phyloP scores from a whole-genome alignment of 1,140 invertebrate genomes.

The Ceratina japonica region DNA sequence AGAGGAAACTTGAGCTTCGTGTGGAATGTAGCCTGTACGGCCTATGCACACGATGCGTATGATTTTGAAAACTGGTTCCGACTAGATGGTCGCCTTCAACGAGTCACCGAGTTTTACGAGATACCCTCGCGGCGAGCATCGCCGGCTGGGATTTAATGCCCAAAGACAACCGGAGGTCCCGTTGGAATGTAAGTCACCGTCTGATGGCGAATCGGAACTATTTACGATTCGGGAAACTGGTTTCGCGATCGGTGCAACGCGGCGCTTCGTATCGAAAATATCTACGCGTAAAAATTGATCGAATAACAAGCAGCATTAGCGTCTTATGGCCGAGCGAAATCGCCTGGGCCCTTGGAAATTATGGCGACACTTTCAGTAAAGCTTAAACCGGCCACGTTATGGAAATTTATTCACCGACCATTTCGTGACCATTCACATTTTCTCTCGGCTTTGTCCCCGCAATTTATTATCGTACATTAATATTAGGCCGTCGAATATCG shows the following conservation, averaged over 20 bases:
- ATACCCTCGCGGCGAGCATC: background rate
- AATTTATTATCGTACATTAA: no score
- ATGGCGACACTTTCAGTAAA: background rate
- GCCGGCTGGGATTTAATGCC: background rate
- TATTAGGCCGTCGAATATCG: no score
- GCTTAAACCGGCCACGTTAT: no score
- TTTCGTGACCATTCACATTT: no score
- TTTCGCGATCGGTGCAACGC: background rate
- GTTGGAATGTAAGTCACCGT: slow-evolving; percentile 3
- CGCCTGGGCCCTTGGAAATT: no score
- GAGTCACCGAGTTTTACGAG: background rate
- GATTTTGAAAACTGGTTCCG: slow-evolving; percentile 41
- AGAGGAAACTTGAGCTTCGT: slow-evolving; percentile 7
- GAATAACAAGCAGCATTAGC: background rate
- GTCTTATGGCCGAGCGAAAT: no score
- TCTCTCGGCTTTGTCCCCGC: no score
- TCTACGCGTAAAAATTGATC: background rate
- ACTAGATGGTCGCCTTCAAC: background rate
- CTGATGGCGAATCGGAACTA: slow-evolving; percentile 3
- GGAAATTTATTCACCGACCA: no score
- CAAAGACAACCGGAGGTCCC: background rate
- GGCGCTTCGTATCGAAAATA: background rate
- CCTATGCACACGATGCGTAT: slow-evolving; percentile 1
- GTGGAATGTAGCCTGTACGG: slow-evolving; percentile 1
- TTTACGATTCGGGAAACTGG: background rate